Evolutionary conservation across 2,888 invertebrate genomes (phyloP), one percentile per base, ranked within the genome.

Genomic region (Archaeoteleia sp.): DNA sequence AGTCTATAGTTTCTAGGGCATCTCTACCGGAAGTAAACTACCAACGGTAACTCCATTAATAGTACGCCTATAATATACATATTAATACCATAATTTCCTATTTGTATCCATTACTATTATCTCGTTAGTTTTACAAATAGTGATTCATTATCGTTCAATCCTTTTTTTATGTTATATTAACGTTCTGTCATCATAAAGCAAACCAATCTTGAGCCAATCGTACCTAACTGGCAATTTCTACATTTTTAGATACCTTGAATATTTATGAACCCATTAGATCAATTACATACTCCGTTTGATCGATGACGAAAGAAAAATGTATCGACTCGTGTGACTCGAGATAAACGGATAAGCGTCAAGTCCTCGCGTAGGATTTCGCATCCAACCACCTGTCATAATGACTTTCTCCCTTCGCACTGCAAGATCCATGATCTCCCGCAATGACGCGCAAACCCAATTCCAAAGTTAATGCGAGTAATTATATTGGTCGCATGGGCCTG

Each of bases 401-500:
- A 69, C 69, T 69, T 69, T 69, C 69, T 65, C 69, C 61, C 65
- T 60, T 68, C 63, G 58, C 63, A 60, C 63, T 65, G 60, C 60
- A 51, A 69, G 63, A 60, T 65, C 58, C 69, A 61, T 55, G 66
- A 66, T 68, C 60, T 71, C 60, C 53, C 55, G 71, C 57, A 48
- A 58, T 69, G 67, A 67, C 66, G 66, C 63, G 61, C 53, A 67
- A 71, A 71, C 69, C 71, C 60, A 67, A 71, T 69, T 71, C 67
- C 67, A 48, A 63, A 61, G 67, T 40, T 61, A 63, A 69, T 69
- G 68, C 63, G 61, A 63, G 68, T 69, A 71, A 68, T 71, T 71
- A 71, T 67, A 68, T 57, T 62, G 58, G 45, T 42, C 61, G 69
- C 63, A 63, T 53, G 58, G 53, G 46, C 54, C 49, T 66, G 65